These are phyloP conservation scores for Tetramorium bicarinatum DNA, from an alignment of 2,888 invertebrate genomes.

Conservation along the genomic window DNA sequence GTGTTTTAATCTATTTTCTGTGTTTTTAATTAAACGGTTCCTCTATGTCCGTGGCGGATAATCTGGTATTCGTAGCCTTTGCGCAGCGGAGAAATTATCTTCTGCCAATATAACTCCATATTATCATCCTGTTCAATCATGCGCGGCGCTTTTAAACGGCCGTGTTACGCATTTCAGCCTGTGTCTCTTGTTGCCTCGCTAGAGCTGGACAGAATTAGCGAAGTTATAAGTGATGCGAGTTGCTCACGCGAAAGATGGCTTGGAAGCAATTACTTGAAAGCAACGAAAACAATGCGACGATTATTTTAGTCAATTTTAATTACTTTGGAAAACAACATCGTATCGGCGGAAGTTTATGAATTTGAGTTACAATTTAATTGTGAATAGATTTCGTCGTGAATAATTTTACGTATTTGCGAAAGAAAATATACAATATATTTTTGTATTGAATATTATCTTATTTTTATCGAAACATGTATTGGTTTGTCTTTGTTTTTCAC, in stretches of 20 bases:
- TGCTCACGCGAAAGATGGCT: constrained; percentile 21
- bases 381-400: neutral
- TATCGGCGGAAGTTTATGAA: neutral
- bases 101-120: constrained; percentile 53
- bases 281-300: neutral
- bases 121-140: constrained; percentile 48
- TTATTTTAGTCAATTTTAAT: neutral
- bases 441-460: neutral
- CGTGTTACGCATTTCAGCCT: constrained; percentile 33
- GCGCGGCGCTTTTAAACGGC: constrained; percentile 36
- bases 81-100: constrained; percentile 36
- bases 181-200: constrained; percentile 3
- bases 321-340: neutral
- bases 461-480: neutral
- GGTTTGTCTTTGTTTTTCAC: neutral
- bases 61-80: constrained; percentile 28
- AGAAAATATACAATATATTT: neutral
- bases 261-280: neutral
- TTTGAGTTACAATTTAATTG: neutral
- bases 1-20: constrained; percentile 35
- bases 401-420: neutral
- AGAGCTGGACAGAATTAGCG: constrained; percentile 29
- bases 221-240: constrained; percentile 42
- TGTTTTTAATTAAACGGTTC: constrained; percentile 46
- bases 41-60: constrained; percentile 31